Base-by-base conservation (phyloP, 2,113 vertebrate genomes). In the Phocoena phocoena region DNA sequence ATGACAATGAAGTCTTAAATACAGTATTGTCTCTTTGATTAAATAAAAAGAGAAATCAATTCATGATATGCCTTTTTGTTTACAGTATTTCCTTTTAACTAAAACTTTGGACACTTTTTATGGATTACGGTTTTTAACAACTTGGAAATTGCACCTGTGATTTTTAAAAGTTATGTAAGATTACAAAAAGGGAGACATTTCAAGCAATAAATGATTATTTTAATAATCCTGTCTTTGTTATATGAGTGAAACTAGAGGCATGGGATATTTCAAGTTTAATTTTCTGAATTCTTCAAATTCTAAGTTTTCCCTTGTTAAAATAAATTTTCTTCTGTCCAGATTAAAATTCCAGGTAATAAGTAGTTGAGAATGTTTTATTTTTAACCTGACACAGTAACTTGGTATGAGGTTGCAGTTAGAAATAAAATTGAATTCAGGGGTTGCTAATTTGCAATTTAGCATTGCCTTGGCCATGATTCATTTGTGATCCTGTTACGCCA, bases 251-350 rank as follows among this genome's bases (percentile, higher is more conserved):
- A 86, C n/a, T 76, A 79, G 58, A 13, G 26, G 0, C 31, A 47
- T 65, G 36, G 25, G 20, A 63, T 83, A 93, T 50, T 93, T 88
- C 58, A 76, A 90, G 83, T 73, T 97, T 79, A 95, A 84, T 93
- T 83, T 88, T 93, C 13, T 88, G 26, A 95, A 50, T 93, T 97
- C 36, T 83, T 95, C 47, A 97, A 94, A 83, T 88, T 77, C 20
- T 88, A 11, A 83, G 62, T 83, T 84, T 92, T 87, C 12, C 4
- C 68, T 70, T 95, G 62, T 88, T 94, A 97, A 96, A 79, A 94
- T 92, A 83, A 73, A 77, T 88, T 77, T 97, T 82, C 20, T 80
- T 80, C 31, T 79, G 28, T 63, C 50, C 28, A 55, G 44, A 79
- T 93, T 95, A 21, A 84, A n/a, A 74, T 83, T 86, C 31, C 21